Evolutionary conservation across 2,797 vertebrate genomes (phyloP), one percentile per base, ranked within the genome.

Genomic region (Liparis tanakae): DNA sequence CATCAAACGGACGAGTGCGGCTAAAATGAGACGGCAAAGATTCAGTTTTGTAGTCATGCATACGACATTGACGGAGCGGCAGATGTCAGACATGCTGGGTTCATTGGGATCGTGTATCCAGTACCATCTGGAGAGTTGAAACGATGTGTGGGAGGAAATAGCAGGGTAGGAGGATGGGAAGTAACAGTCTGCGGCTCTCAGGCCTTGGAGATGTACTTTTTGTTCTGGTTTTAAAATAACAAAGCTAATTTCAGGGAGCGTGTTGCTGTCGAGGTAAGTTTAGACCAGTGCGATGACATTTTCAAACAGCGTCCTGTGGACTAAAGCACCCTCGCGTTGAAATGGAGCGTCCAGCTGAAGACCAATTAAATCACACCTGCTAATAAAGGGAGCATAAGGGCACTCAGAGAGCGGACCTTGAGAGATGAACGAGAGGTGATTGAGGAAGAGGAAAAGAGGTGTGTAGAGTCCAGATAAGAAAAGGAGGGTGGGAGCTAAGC

Each of bases 361-460:
- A 78, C 73, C 86, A 89, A 91, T 89, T 74, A 81, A 82, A 89
- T 86, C 80, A 86, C 79, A 67, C 79, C 69, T 6, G 79, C 83
- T 89, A 86, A 89, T 87, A 86, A 86, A 88, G 80, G 76, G 79
- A 63, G 63, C 57, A 70, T 81, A 85, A 86, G 63, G 43, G 74
- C 79, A 79, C 77, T 60, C 63, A 54, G 67, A 77, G 80, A 72
- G 51, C 61, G 74, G 76, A 85, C 67, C 57, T 69, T 75, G 73
- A 88, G 72, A 84, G 79, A 89, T 61, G 85, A 87, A 89, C 78
- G 77, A 88, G 78, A 75, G 83, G 73, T 58, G 79, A 85, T 70
- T 66, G 81, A 78, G 60, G 70, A 74, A 79, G 64, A 71, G 57
- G 37, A 57, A 44, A 41, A 75, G 60, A 61, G 54, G 72, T n/a